These are phyloP conservation scores for Bombus breviceps DNA, from an alignment of 1,140 invertebrate genomes.

Conservation along the genomic window DNA sequence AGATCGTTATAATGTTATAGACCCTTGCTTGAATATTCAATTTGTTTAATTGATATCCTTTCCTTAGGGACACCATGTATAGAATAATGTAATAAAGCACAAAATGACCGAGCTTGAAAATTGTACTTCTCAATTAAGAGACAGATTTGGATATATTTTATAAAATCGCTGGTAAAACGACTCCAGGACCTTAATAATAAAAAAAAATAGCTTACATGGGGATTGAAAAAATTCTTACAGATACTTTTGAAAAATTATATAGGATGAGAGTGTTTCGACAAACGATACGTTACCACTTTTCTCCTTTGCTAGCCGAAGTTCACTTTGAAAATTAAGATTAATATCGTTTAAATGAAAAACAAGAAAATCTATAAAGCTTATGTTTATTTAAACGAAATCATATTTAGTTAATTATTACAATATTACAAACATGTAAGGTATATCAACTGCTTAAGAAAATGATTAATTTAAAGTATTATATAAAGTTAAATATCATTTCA, in stretches of 20 bases:
- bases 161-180: background rate
- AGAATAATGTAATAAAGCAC: background rate
- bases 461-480: background rate
- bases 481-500: background rate
- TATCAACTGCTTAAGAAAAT: background rate
- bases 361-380: too few relatives aligned
- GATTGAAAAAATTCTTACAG: background rate
- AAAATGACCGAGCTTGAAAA: background rate
- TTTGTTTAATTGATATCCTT: background rate
- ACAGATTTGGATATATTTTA: background rate
- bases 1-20: background rate
- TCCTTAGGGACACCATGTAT: background rate
- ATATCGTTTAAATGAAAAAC: background rate
- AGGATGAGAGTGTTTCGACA: background rate
- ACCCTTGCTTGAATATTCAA: too few relatives aligned
- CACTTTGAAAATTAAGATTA: background rate
- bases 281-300: background rate
- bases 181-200: background rate
- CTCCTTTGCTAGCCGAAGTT: background rate
- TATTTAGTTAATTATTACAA: too few relatives aligned
- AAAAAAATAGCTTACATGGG: background rate
- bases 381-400: too few relatives aligned
- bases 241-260: background rate
- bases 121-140: background rate
- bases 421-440: too few relatives aligned